phyloP scores from a whole-genome alignment of 2,888 invertebrate species.

The Omphaloscelis lunosa region DNA sequence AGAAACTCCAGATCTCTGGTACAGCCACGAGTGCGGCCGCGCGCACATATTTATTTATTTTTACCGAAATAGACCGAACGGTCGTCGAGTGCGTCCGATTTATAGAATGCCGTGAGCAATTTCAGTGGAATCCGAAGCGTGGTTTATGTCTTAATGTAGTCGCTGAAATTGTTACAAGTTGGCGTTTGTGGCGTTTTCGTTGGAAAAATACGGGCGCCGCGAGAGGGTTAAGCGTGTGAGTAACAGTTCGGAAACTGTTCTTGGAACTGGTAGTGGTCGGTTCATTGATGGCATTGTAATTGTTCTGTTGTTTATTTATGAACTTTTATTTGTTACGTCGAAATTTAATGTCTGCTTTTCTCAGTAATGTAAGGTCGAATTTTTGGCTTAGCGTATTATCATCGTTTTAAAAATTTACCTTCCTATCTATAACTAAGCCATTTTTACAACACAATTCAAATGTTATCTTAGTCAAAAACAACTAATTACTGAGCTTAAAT shows the following conservation, averaged over 20 bases:
- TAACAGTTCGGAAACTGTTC: conserved; percentile 54
- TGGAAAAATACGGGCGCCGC: conserved; percentile 60
- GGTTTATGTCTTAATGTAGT: conserved; percentile 88
- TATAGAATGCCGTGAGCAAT: conserved; percentile 84
- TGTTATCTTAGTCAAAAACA: neutral
- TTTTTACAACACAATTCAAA: neutral
- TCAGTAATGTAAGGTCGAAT: fast-evolving
- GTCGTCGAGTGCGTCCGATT: conserved; percentile 86
- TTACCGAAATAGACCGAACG: conserved; percentile 89
- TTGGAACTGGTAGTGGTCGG: conserved; percentile 24
- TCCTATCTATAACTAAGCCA: too few species aligned
- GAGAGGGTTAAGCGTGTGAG: conserved; percentile 57
- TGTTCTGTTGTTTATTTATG: conserved; percentile 11
- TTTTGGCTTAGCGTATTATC: neutral
- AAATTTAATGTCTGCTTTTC: neutral
- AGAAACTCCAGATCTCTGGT: conserved; percentile 51
- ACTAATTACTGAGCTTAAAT: neutral
- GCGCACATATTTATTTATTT: conserved; percentile 89
- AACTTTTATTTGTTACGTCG: neutral
- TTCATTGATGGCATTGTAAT: conserved; percentile 33
- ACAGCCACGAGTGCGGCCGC: conserved; percentile 76
- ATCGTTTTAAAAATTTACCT: too few species aligned
- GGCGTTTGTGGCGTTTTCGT: conserved; percentile 53
- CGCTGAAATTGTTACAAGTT: conserved; percentile 71
- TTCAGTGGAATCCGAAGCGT: conserved; percentile 84